These are phyloP conservation scores for Tholera decimalis DNA, from an alignment of 2,888 invertebrate genomes.

Conservation along the genomic window DNA sequence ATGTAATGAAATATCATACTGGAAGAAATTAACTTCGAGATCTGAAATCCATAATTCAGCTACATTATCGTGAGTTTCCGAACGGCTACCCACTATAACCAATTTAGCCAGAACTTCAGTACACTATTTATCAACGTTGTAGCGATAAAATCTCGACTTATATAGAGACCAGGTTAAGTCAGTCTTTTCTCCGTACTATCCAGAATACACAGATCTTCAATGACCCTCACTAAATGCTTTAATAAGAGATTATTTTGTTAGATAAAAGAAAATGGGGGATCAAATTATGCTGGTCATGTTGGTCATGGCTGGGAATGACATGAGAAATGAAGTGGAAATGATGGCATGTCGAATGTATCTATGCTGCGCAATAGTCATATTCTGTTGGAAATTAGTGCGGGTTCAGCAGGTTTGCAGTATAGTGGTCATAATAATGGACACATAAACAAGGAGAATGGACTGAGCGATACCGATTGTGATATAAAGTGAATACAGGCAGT, in stretches of 20 bases:
- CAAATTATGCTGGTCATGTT: slow-evolving; percentile 66
- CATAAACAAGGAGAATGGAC: neutral
- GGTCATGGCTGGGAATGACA: slow-evolving; percentile 76
- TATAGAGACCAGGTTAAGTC: slow-evolving; percentile 63
- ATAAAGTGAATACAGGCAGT: neutral
- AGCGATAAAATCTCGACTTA: slow-evolving; percentile 52
- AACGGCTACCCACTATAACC: slow-evolving; percentile 77
- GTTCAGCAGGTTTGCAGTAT: slow-evolving; percentile 50
- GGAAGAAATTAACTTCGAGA: slow-evolving; percentile 71
- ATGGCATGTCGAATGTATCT: slow-evolving; percentile 71
- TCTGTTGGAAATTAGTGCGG: slow-evolving; percentile 61
- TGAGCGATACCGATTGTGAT: neutral
- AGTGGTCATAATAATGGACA: slow-evolving; percentile 7
- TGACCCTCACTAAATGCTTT: slow-evolving; percentile 55
- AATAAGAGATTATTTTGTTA: slow-evolving; percentile 47
- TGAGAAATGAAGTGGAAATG: slow-evolving; percentile 81
- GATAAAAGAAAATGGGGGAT: slow-evolving; percentile 57
- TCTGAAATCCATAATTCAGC: slow-evolving; percentile 81
- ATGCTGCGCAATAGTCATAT: slow-evolving; percentile 67
- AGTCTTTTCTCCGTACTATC: slow-evolving; percentile 65
- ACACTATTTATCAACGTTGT: slow-evolving; percentile 50
- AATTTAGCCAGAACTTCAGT: slow-evolving; percentile 68
- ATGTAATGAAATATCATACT: slow-evolving; percentile 56
- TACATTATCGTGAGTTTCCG: slow-evolving; percentile 85
- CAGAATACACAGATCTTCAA: slow-evolving; percentile 69